Evolutionary conservation across 2,888 invertebrate genomes (phyloP).

Genomic region (Leptothorax acervorum): DNA sequence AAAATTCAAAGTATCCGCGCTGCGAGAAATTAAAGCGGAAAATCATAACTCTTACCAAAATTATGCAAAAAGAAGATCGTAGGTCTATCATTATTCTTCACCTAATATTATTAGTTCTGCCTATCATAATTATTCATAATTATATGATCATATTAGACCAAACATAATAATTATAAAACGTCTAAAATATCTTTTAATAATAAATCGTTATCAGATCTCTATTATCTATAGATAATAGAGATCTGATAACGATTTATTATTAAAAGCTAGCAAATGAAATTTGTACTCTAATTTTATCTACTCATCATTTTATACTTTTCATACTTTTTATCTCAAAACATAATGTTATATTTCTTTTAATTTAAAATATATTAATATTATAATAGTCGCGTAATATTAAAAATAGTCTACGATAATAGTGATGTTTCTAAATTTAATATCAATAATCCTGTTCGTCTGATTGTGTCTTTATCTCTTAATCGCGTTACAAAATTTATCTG

Average conservation of each 20-base stretch:
- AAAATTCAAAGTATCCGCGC: slow-evolving; percentile 40
- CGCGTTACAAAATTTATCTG: not conserved
- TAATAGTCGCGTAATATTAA: not conserved
- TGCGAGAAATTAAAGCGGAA: slow-evolving; percentile 17
- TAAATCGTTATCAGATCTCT: not conserved
- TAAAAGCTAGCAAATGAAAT: not conserved
- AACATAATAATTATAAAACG: not conserved
- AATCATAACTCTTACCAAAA: slow-evolving; percentile 28
- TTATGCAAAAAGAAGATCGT: slow-evolving; percentile 2
- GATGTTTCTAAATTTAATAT: not conserved
- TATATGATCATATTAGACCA: not conserved
- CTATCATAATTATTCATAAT: not conserved
- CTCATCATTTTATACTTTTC: not conserved
- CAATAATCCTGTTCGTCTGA: not conserved
- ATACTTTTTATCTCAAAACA: not conserved
- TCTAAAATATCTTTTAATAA: not conserved
- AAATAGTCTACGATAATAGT: not conserved
- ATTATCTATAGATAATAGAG: not conserved
- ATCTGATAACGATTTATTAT: not conserved
- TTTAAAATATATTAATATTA: not conserved
- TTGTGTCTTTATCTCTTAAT: too few species aligned
- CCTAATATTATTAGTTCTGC: not conserved
- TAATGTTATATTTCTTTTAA: not conserved
- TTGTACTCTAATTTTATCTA: not conserved
- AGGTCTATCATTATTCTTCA: not conserved